Base-by-base conservation (phyloP, 1,140 invertebrate genomes). In the Agrilus planipennis region DNA sequence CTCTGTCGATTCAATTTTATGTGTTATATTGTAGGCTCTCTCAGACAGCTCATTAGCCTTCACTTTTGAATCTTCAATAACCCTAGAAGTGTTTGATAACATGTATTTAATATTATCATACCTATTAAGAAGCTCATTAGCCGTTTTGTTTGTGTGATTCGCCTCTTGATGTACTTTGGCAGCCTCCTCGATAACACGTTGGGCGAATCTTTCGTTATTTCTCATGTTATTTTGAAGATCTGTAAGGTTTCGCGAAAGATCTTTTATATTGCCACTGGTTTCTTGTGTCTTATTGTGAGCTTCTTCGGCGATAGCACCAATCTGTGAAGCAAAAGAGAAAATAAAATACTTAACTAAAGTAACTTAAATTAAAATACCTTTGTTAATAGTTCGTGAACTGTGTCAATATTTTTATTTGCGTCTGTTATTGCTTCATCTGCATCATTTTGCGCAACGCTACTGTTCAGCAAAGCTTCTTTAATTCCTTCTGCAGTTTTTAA, bases 161-260 rank as follows among this genome's bases (percentile, higher is more conserved):
- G 54, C 53, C 27, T 57, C 53, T 12, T 46, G 46, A 5, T 57
- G 37, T 15, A 58, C 58, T 28, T 50, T 52, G 19, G 41, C 25
- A 1, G 59, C 58, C 36, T 58, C 56, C 16, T 53, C 45, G 11
- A 53, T 51, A 6, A 59, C 47, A 22, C 53, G 45, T 27, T 55
- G 46, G 6, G 59, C 59, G n/a, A 44, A 53, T 32, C 51, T 48
- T 27, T 50, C 52, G 45, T 58, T 58, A 16, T 52, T 48, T 1
- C 54, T 56, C 18, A 58, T 55, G 39, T 56, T 57, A 23, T 44
- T 45, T 47, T 58, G 55, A 3, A 61, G 42, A 17, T 50, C 42
- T 12, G 35, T 45, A 15, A 61, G 31, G 43, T 53, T 50, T 3
- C 52, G 41, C n/a, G 47, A 49, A 2, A 60, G 41, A 20, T 45